Conservation (phyloP, 2,113 vertebrate genomes). For the cat (Felis catus) region DNA sequence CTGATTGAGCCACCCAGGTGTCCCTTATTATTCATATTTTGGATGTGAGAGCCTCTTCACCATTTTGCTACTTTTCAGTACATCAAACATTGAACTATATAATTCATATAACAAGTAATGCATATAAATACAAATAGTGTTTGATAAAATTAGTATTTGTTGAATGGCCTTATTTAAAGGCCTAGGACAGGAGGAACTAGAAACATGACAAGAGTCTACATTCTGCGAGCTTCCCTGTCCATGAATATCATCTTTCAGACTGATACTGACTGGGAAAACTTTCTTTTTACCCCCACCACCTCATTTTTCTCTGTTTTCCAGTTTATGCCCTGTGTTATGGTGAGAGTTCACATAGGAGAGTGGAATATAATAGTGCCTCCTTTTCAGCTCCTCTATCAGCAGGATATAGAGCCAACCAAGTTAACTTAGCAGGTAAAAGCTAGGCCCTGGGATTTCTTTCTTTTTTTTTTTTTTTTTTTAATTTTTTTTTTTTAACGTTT, state of each 20-base stretch:
- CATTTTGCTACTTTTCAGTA: neutral
- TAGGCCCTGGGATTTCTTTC: neutral
- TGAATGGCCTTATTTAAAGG: neutral
- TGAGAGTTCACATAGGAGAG: neutral
- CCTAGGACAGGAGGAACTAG: neutral
- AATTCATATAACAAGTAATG: neutral
- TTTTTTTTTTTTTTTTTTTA: too few species aligned
- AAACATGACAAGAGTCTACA: neutral
- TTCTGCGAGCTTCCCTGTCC: neutral
- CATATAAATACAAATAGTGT: neutral
- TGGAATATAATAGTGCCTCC: neutral
- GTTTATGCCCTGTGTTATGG: neutral
- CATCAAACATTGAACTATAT: neutral
- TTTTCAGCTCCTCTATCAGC: neutral
- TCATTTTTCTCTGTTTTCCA: neutral
- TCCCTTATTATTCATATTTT: neutral
- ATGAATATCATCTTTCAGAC: neutral
- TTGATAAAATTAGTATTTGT: neutral
- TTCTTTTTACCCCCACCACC: neutral
- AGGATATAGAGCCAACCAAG: neutral
- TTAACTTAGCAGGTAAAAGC: neutral
- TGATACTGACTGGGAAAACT: neutral
- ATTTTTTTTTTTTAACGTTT: too few species aligned
- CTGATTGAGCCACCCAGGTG: too few species aligned
- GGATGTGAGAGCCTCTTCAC: neutral